Conservation (phyloP, 2,888 invertebrate genomes). For the Drosophila paranaensis region DNA sequence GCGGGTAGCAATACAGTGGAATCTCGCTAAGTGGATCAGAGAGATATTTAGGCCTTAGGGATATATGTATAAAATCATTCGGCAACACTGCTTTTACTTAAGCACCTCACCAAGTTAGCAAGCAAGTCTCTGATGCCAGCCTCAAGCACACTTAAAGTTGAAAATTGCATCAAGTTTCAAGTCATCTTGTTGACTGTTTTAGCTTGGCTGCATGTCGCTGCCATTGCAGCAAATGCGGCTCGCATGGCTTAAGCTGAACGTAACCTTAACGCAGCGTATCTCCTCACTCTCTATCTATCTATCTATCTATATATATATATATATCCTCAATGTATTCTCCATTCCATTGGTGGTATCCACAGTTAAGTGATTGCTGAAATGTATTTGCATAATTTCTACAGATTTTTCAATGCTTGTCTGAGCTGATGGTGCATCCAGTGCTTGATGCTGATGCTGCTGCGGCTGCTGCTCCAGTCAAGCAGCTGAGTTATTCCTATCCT, state of each 20-base stretch:
- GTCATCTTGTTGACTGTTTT: slow-evolving; percentile 35
- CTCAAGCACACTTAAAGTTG: not conserved
- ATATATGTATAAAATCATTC: too few species aligned
- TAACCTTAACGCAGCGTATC: not conserved
- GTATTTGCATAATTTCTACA: slow-evolving; percentile 79
- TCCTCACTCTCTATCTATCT: not conserved
- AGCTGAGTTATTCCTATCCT: slow-evolving; percentile 33
- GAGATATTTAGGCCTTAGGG: not conserved
- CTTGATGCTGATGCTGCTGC: slow-evolving; percentile 49
- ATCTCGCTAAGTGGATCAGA: not conserved
- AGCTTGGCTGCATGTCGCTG: slow-evolving; percentile 6
- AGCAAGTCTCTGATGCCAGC: too few species aligned
- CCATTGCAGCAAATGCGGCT: slow-evolving; percentile 2
- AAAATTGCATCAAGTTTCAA: slow-evolving; percentile 10
- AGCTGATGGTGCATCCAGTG: slow-evolving; percentile 28
- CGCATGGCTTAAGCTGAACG: slow-evolving; percentile 12
- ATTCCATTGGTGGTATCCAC: slow-evolving; percentile 35
- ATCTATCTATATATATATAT: not conserved
- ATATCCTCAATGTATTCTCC: not conserved
- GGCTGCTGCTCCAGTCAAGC: slow-evolving; percentile 11
- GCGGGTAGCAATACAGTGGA: not conserved
- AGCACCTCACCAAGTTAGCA: not conserved
- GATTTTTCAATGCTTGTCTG: slow-evolving; percentile 76
- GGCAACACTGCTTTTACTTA: too few species aligned
- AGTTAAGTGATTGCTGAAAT: slow-evolving; percentile 80